Base-by-base conservation (phyloP, 2,888 invertebrate genomes). In the Sepioteuthis lessoniana region DNA sequence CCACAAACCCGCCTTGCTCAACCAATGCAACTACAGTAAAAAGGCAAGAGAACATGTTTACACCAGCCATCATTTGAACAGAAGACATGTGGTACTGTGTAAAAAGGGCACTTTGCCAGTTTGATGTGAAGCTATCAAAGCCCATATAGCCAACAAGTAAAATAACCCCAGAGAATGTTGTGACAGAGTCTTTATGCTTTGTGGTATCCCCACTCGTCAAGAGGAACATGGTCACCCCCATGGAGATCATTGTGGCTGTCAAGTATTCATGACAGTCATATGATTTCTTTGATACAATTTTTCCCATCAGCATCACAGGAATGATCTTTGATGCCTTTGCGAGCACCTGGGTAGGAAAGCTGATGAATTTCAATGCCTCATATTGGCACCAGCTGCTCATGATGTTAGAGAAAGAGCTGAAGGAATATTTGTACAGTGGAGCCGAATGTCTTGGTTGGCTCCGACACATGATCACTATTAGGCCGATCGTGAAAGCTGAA, bases 381-480 rank as follows among this genome's bases (percentile, higher is more conserved):
- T 99, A 99, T 97, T 99, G 99, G 97, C 99, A 99, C 99, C 99
- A 99, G 93, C 99, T 99, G 97, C 99, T 99, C 98, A 99, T 98
- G 95, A 99, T 98, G 97, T 99, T 99, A 35, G 99, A 99, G 96
- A 99, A 98, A 8, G 99, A 99, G 97, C 99, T 99, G 97, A 98
- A 99, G 0, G 98, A 98, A 97, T 99, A 99, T 97, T 99, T 98
- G 97, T 99, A 99, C 28, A 99, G 97, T 0, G 99, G 99, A 94
- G 98, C 98, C 46, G 98, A 98, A 96, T 98, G 98, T 16, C 95
- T 95, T 8, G 97, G 97, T 95, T 97, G 97, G 38, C 95, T 94
- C 93, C 95, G 95, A 3, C 95, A 93, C 91, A 96, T 93, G 76
- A 96, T 94, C 31, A 96, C 96, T 25, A 95, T 47, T 50, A 96